Evolutionary conservation across 2,113 vertebrate genomes (phyloP).

Genomic region (Hemiscyllium ocellatum): DNA sequence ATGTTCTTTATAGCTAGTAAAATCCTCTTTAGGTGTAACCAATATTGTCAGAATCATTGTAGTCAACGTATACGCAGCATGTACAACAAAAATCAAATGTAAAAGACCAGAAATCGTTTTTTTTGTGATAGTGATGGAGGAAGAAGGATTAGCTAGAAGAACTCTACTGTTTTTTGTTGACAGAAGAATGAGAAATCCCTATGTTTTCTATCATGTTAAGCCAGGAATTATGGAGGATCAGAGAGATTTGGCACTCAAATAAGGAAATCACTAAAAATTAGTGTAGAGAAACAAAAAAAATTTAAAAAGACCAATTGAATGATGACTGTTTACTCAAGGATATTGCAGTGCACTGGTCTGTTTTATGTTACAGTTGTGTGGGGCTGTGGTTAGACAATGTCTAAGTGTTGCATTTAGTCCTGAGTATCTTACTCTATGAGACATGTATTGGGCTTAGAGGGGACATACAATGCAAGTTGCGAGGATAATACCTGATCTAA

Average conservation of each 20-base stretch:
- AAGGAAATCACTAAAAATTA: neutral
- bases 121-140: neutral
- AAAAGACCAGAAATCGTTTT: neutral
- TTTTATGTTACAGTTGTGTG: neutral
- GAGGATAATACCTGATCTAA: neutral
- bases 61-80: neutral
- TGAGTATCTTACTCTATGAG: neutral
- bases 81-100: neutral
- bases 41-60: neutral
- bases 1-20: neutral
- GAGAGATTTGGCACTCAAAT: neutral
- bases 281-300: neutral
- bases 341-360: neutral
- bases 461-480: neutral
- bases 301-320: neutral
- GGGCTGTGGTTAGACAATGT: neutral
- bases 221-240: neutral
- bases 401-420: neutral
- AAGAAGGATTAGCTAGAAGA: neutral
- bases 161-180: neutral
- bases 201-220: neutral
- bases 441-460: neutral
- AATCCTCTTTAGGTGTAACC: neutral
- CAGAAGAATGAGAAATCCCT: neutral
- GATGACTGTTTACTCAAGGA: neutral